phyloP scores from a whole-genome alignment of 2,797 vertebrate species.

The Enoplosus armatus region DNA sequence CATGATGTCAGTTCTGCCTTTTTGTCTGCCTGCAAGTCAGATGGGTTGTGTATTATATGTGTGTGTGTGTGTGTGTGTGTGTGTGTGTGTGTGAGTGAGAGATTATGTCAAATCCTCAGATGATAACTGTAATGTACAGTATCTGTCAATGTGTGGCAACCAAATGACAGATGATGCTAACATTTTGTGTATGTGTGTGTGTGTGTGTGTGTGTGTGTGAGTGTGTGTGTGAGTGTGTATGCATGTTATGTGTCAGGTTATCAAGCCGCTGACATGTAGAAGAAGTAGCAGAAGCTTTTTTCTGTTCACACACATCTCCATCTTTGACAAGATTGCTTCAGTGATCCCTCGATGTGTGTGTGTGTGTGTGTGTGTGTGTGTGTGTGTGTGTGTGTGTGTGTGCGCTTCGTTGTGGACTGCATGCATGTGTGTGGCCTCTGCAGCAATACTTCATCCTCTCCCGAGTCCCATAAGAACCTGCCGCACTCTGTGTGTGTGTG shows the following conservation, averaged over 20 bases:
- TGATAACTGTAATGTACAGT: conserved; percentile 48
- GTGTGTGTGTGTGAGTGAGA: not conserved
- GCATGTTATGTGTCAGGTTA: conserved; percentile 60
- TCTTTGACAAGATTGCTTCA: conserved; percentile 39
- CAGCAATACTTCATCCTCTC: conserved; percentile 70
- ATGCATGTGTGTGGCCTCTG: conserved; percentile 60
- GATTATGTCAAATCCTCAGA: conserved; percentile 47
- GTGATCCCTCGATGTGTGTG: conserved; percentile 15
- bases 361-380: conserved; percentile 24
- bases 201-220: not conserved
- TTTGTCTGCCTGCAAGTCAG: conserved; percentile 34
- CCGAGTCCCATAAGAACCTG: conserved; percentile 56
- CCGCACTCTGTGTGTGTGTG: conserved; percentile 30
- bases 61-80: conserved; percentile 14
- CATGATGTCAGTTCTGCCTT: conserved; percentile 42
- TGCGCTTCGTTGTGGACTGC: conserved; percentile 14
- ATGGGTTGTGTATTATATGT: not conserved
- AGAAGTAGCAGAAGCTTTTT: conserved; percentile 52
- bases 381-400: conserved; percentile 39
- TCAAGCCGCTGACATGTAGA: conserved; percentile 58
- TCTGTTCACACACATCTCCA: conserved; percentile 36
- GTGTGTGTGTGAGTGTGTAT: conserved; percentile 18
- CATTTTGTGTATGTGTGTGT: conserved; percentile 20
- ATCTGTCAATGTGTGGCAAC: conserved; percentile 54
- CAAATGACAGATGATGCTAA: conserved; percentile 58